Evolutionary conservation across 2,113 vertebrate genomes (phyloP), one percentile per base, ranked within the genome.

Genomic region (Genyomyrus donnyi): DNA sequence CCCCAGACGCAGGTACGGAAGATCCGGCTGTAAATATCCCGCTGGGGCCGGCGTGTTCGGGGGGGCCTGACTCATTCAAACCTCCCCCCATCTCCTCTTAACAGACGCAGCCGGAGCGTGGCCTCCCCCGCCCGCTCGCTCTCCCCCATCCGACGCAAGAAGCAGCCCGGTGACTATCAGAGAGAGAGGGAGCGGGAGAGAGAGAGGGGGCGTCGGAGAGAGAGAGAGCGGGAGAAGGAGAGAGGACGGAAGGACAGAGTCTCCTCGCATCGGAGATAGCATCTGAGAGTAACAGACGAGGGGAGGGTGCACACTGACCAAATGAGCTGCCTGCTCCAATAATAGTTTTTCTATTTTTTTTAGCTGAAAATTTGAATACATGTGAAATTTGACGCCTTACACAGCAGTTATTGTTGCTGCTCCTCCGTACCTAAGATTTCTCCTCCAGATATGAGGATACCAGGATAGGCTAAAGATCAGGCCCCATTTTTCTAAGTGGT

Each of bases 1-100:
- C 88, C 90, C 91, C 35, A 90, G 27, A 42, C 91, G 92, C 90
- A 92, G 92, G 92, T 92, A 85, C 91, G n/a, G 56, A 74, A 90
- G 11, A 9, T 35, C 46, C 9, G 50, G 17, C 17, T 21, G 46
- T 35, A 31, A 24, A 46, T 10, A 24, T 88, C 35, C 10, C 11
- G 3, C 15, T 24, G 56, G 0, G 92, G 93, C 13, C 66, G 2
- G 27, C 0, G 85, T 90, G 93, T 91, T 6, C 91, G 89, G 91
- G 42, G 80, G 35, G 85, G 56, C 31, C 84, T 91, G 91, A 50
- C 46, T 49, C 24, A 13, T 27, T 48, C 24, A 10, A 49, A 9
- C 90, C 90, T 89, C 93, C 92, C 70, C 66, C 89, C 21, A 6
- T 15, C 35, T 80, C 74, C 31, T 42, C 90, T 92, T 11, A 80